These are phyloP conservation scores for Bruchidius siliquastri DNA, from an alignment of 2,888 invertebrate species.

Conservation along the genomic window DNA sequence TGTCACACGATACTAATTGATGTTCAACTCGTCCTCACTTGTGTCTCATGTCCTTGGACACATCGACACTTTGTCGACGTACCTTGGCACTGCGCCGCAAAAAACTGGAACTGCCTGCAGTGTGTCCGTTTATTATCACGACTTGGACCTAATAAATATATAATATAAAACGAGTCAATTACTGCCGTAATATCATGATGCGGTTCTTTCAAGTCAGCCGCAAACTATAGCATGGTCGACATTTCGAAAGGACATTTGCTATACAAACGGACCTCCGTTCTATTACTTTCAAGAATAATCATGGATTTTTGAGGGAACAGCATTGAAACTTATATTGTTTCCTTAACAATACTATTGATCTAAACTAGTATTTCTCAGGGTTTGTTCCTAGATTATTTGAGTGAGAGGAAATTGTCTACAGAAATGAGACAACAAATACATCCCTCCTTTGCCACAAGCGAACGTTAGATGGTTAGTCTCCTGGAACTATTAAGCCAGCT, in stretches of 20 bases:
- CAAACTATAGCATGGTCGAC: background rate
- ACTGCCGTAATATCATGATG: conserved; percentile 1
- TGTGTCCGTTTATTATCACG: background rate
- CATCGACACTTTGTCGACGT: background rate
- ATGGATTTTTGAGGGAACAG: too few relatives aligned
- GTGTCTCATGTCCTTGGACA: background rate
- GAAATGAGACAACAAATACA: too few relatives aligned
- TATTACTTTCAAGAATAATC: too few relatives aligned
- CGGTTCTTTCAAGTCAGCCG: background rate
- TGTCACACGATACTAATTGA: background rate
- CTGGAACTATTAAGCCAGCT: too few relatives aligned
- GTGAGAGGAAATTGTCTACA: too few relatives aligned
- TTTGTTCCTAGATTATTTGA: too few relatives aligned
- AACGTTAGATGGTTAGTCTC: too few relatives aligned
- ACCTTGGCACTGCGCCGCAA: background rate
- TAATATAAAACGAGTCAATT: conserved; percentile 10
- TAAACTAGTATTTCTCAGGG: too few relatives aligned
- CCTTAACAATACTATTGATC: too few relatives aligned
- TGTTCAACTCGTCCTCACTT: background rate
- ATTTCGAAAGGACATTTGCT: background rate
- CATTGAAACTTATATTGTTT: too few relatives aligned
- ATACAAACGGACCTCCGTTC: too few relatives aligned
- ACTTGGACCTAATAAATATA: conserved; percentile 1
- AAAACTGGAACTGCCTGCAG: background rate
- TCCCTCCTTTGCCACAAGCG: too few relatives aligned